phyloP scores from a whole-genome alignment of 2,888 invertebrate genomes.

The Ectropis crepuscularia region DNA sequence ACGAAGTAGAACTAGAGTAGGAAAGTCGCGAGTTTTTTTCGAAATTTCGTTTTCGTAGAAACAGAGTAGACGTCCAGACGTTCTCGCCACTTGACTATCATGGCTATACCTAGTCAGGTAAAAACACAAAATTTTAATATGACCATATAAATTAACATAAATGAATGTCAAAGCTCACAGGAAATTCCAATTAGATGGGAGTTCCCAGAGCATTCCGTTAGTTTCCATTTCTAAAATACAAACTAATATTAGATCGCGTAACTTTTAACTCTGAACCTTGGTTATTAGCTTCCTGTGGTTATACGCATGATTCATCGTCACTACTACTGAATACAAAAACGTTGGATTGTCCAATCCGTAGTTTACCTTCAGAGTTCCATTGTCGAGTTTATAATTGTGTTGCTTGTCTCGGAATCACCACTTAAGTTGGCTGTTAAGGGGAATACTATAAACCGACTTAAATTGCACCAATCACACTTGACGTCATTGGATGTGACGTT shows the following conservation, averaged over 20 bases:
- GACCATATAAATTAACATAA: too few relatives aligned
- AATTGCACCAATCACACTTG: background rate
- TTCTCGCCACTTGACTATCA: too few relatives aligned
- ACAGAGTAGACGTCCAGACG: too few relatives aligned
- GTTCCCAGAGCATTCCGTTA: too few relatives aligned
- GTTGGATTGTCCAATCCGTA: constrained; percentile 30
- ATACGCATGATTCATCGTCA: constrained; percentile 18
- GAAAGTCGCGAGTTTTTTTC: too few relatives aligned
- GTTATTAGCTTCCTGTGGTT: background rate
- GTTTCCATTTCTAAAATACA: background rate
- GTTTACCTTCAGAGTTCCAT: constrained; percentile 42
- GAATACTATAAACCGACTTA: constrained; percentile 11
- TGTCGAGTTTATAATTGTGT: constrained; percentile 38
- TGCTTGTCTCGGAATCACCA: constrained; percentile 33
- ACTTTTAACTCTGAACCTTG: constrained; percentile 4
- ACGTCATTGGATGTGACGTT: too few relatives aligned
- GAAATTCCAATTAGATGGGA: too few relatives aligned
- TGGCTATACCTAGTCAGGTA: too few relatives aligned
- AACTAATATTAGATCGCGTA: background rate
- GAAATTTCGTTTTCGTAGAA: too few relatives aligned
- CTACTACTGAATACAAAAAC: constrained; percentile 30
- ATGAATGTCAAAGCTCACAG: too few relatives aligned
- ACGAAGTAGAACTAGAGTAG: too few relatives aligned
- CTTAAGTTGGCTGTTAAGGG: constrained; percentile 35
- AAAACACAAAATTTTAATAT: too few relatives aligned